These are phyloP conservation scores for Odontamblyopus rebecca DNA, from an alignment of 2,797 vertebrate species.

Conservation along the genomic window DNA sequence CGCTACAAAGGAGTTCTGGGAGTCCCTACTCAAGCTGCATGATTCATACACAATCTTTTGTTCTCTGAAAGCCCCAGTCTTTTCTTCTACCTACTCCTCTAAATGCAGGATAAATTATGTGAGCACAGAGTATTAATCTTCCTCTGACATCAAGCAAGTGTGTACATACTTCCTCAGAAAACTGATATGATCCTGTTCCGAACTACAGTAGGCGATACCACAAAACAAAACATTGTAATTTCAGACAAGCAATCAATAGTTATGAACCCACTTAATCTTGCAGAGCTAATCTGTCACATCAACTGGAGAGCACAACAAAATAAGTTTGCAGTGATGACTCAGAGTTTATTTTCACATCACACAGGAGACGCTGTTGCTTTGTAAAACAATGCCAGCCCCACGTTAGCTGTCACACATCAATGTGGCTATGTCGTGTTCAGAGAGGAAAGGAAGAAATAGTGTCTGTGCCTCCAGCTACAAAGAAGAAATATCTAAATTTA, in stretches of 20 bases:
- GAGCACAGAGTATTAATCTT: conserved; percentile 28
- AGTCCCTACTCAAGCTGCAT: conserved; percentile 23
- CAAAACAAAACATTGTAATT: conserved; percentile 16
- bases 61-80: conserved; percentile 23
- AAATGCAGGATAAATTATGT: conserved; percentile 28
- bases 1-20: conserved; percentile 22
- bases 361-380: conserved; percentile 35
- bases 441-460: conserved; percentile 25
- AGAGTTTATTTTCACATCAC: conserved; percentile 27
- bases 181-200: conserved; percentile 26
- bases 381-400: conserved; percentile 25
- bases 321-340: conserved; percentile 26
- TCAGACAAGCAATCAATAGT: conserved; percentile 32
- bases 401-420: conserved; percentile 40
- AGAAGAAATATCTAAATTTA: conserved; percentile 36
- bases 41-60: conserved; percentile 35
- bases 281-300: conserved; percentile 24
- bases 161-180: conserved; percentile 20
- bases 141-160: not conserved
- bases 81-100: conserved; percentile 32
- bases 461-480: conserved; percentile 23
- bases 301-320: conserved; percentile 1
- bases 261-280: conserved; percentile 19
- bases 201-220: conserved; percentile 17
- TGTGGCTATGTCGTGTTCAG: conserved; percentile 17